These are phyloP conservation scores for Hemibagrus wyckioides DNA, from an alignment of 2,113 vertebrate species.

Conservation along the genomic window DNA sequence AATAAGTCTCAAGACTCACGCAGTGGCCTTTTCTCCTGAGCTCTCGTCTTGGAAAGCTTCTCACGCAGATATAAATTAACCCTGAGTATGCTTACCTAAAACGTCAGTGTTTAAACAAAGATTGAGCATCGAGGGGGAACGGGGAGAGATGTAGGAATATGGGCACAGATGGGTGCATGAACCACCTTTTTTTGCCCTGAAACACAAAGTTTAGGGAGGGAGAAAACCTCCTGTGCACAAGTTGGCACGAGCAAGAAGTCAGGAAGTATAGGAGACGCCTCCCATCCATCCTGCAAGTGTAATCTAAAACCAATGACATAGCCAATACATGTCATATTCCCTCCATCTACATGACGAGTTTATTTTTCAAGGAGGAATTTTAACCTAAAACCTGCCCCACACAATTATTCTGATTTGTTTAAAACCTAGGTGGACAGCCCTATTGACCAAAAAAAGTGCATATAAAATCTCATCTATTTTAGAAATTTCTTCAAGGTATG, in stretches of 20 bases:
- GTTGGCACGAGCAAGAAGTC: conserved; percentile 74
- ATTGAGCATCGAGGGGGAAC: conserved; percentile 74
- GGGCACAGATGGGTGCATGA: conserved; percentile 57
- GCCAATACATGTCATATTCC: conserved; percentile 78
- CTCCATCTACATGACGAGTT: conserved; percentile 71
- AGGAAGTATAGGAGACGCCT: conserved; percentile 79
- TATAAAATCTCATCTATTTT: conserved; percentile 43
- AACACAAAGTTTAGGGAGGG: conserved; percentile 43
- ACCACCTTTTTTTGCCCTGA: conserved; percentile 48
- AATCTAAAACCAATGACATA: conserved; percentile 79
- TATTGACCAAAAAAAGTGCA: conserved; percentile 69
- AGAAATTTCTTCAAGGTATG: conserved; percentile 51
- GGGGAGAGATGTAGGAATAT: conserved; percentile 64
- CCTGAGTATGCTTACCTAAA: conserved; percentile 68
- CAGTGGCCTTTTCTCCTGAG: conserved; percentile 65
- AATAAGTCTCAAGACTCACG: conserved; percentile 62
- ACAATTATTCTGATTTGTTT: conserved; percentile 79
- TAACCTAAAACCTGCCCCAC: conserved; percentile 77
- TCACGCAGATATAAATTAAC: conserved; percentile 70
- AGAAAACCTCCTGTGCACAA: conserved; percentile 63
- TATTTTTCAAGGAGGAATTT: conserved; percentile 78
- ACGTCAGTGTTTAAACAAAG: conserved; percentile 74
- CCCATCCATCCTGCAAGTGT: conserved; percentile 68
- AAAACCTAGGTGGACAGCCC: conserved; percentile 67
- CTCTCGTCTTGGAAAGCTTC: conserved; percentile 67